A percentile compares a stretch with the other conserved stretches of the same genome.
phyloP scores from a whole-genome alignment of 2,888 invertebrate genomes.

The Trachelus troglodyta region DNA sequence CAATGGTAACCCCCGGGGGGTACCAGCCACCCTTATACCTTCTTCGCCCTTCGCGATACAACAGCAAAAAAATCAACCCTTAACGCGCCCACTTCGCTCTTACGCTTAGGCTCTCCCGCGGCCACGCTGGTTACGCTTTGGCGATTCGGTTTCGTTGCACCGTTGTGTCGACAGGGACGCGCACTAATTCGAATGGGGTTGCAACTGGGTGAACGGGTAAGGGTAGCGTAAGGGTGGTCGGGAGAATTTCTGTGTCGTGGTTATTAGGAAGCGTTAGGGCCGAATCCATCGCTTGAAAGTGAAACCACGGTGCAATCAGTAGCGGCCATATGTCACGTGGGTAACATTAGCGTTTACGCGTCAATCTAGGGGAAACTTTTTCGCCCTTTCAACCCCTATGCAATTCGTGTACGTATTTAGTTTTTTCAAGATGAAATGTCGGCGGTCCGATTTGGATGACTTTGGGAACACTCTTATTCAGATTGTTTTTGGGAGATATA shows the following conservation, averaged over 20 bases:
- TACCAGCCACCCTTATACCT: slow-evolving; percentile 50
- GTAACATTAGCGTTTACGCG: slow-evolving; percentile 46
- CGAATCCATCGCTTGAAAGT: slow-evolving; percentile 42
- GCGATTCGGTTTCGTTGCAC: slow-evolving; percentile 32
- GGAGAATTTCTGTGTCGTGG: neutral
- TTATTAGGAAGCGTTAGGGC: slow-evolving; percentile 1
- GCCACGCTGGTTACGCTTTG: slow-evolving; percentile 27
- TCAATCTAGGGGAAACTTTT: slow-evolving; percentile 50
- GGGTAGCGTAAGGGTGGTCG: slow-evolving; percentile 23
- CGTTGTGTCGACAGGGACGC: slow-evolving; percentile 41
- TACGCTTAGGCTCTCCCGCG: neutral
- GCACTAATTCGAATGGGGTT: slow-evolving; percentile 38
- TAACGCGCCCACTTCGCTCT: neutral
- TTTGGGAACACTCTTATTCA: neutral
- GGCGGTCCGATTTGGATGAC: neutral
- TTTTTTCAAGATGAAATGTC: neutral
- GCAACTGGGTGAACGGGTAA: slow-evolving; percentile 17
- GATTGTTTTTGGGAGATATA: too few relatives aligned
- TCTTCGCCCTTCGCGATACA: slow-evolving; percentile 41
- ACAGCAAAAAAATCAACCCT: neutral
- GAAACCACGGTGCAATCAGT: slow-evolving; percentile 50
- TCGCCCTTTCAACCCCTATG: slow-evolving; percentile 9
- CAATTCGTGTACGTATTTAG: neutral
- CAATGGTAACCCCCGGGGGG: slow-evolving; percentile 60
- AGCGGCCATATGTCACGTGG: slow-evolving; percentile 55